phyloP scores from a whole-genome alignment of 2,113 vertebrate genomes.

The Alligator sinensis region DNA sequence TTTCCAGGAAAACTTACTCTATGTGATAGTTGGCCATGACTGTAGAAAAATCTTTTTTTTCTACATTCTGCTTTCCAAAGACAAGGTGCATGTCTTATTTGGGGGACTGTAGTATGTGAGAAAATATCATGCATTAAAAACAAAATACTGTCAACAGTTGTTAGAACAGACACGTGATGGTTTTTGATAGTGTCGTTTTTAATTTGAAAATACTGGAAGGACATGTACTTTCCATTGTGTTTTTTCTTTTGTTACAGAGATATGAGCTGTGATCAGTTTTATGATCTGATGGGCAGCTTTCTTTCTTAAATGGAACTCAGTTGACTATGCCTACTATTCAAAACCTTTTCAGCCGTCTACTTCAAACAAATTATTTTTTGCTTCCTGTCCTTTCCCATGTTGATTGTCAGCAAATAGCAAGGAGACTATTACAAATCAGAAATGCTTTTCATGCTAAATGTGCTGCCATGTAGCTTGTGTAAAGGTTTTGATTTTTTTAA shows the following conservation, averaged over 20 bases:
- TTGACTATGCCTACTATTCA: not conserved
- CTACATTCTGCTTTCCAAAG: too few species aligned
- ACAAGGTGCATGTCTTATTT: too few species aligned
- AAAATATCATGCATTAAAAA: too few species aligned
- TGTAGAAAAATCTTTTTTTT: too few species aligned
- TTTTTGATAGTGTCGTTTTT: conserved; percentile 22
- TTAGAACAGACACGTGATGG: not conserved
- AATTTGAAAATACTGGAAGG: not conserved
- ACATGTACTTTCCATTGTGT: not conserved
- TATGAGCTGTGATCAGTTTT: not conserved
- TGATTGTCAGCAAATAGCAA: not conserved
- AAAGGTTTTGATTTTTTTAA: not conserved
- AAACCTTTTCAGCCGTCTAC: not conserved
- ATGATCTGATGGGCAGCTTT: not conserved
- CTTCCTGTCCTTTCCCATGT: not conserved
- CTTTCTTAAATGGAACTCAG: conserved; percentile 1
- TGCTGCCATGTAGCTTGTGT: not conserved
- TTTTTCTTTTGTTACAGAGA: not conserved
- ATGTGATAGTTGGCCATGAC: too few species aligned
- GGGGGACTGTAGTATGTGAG: too few species aligned
- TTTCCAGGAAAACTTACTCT: too few species aligned
- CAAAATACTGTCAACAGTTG: not conserved
- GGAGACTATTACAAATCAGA: not conserved
- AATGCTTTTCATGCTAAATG: not conserved
- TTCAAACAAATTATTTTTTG: conserved; percentile 8